Percentiles rank a stretch among this genome's conserved stretches.
Evolutionary conservation across 1,140 invertebrate genomes (phyloP).

Genomic region (Drosophila ohnishii): DNA sequence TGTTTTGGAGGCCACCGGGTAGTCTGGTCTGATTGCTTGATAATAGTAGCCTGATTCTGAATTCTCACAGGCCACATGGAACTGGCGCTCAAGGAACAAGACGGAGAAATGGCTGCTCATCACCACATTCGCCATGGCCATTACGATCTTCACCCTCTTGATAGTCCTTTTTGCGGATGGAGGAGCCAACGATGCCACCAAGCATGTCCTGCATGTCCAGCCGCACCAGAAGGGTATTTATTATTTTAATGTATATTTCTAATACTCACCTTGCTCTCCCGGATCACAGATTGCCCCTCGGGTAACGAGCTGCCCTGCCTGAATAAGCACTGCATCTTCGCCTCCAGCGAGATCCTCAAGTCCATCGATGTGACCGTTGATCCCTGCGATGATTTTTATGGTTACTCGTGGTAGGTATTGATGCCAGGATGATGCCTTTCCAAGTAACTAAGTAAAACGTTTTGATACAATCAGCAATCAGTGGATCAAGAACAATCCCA

Average conservation of each 20-base stretch:
- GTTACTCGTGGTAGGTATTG: slow-evolving; percentile 89
- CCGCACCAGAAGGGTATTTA: slow-evolving; percentile 65
- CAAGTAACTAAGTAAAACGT: neutral
- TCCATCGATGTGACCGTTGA: slow-evolving; percentile 91
- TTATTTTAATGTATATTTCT: neutral
- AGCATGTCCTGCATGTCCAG: slow-evolving; percentile 72
- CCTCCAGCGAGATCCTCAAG: slow-evolving; percentile 92
- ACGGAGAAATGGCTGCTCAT: slow-evolving; percentile 84
- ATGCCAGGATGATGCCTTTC: neutral
- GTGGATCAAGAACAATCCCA: slow-evolving; percentile 95
- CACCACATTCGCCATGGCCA: slow-evolving; percentile 72
- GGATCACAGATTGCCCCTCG: slow-evolving; percentile 42
- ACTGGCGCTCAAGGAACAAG: slow-evolving; percentile 84
- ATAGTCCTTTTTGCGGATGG: slow-evolving; percentile 75
- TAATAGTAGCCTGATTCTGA: slow-evolving; percentile 5
- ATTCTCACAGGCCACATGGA: slow-evolving; percentile 69
- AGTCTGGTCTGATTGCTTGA: slow-evolving; percentile 16
- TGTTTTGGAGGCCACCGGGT: neutral
- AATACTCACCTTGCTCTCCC: neutral
- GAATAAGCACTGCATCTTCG: slow-evolving; percentile 92
- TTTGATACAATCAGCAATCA: slow-evolving; percentile 85
- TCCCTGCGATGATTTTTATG: slow-evolving; percentile 98
- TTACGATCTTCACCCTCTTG: slow-evolving; percentile 79
- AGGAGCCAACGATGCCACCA: slow-evolving; percentile 57
- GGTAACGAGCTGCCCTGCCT: slow-evolving; percentile 86